Evolutionary conservation across 2,797 vertebrate genomes (phyloP), one percentile per base, ranked within the genome.

Genomic region (Petrocephalus schoutedeni): DNA sequence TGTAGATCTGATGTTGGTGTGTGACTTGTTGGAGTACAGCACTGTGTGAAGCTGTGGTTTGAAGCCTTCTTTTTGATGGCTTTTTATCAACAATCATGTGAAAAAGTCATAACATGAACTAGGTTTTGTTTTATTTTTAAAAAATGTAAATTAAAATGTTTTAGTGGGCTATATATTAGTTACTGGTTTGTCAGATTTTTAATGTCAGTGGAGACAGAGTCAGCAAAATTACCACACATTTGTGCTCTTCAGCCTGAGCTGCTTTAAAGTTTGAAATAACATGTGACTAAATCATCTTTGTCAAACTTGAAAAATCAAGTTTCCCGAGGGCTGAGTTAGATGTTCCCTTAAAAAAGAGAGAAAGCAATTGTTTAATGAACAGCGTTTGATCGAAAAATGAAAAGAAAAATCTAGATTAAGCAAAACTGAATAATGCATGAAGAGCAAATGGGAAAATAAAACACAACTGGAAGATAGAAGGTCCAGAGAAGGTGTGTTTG

Each of bases 31-130:
- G n/a, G 14, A 8, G 54, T n/a, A 21, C 36, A 4, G 41, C 19
- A 23, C 21, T 86, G 86, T 64, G 86, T 12, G 58, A 86, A 86
- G 41, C 21, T 86, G 86, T 86, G 86, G 86, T 86, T 86, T 67
- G n/a, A 23, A 49, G 28, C 58, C 10, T 28, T 28, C 51, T 49
- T 28, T 67, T 19, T 51, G n/a, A 6, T 1, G 4, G 32, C 56
- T 86, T 85, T 85, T 36, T 64, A 86, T 49, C 41, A 67, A 86
- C n/a, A 41, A 61, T 86, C 19, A 86, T 8, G 21, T 45, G 85
- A 64, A n/a, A 45, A 16, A 28, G 45, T 86, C 21, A 32, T 53
- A 53, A 53, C 51, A 84, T 84, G 45, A 86, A 8, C 41, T 86
- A 59, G 82, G 10, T 45, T 57, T 86, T 58, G 14, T 86, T 41